These are phyloP conservation scores for Ametastegia equiseti DNA, from an alignment of 2,888 invertebrate genomes.

Conservation along the genomic window DNA sequence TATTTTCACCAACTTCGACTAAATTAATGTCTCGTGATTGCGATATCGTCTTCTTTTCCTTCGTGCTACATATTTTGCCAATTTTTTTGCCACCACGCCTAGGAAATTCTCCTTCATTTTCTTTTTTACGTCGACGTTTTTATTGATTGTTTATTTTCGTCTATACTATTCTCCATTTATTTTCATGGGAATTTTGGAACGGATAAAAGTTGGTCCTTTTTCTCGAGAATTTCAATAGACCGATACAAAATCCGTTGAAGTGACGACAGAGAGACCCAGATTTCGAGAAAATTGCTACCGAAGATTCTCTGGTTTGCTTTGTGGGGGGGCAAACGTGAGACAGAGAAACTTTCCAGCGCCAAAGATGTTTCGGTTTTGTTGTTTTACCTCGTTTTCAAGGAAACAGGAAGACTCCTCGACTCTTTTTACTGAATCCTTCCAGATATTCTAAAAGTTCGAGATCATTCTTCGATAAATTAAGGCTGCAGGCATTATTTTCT, in stretches of 20 bases:
- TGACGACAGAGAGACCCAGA: constrained; percentile 17
- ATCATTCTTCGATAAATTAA: neutral
- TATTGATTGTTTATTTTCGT: neutral
- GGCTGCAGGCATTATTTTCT: neutral
- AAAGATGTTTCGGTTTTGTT: neutral
- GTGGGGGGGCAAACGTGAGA: neutral
- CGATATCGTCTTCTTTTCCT: neutral
- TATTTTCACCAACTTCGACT: neutral
- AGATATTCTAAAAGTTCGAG: neutral
- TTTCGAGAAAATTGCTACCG: constrained; percentile 1
- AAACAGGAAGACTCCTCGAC: too few relatives aligned
- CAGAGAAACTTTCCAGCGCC: neutral
- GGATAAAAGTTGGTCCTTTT: constrained; percentile 20
- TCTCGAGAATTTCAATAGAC: constrained; percentile 26
- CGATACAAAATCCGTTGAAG: constrained; percentile 29
- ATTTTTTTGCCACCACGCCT: neutral
- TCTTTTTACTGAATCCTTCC: neutral
- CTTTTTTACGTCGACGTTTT: too few relatives aligned
- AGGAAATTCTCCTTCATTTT: too few relatives aligned
- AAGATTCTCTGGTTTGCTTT: neutral
- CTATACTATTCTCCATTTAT: neutral
- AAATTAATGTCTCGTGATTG: neutral
- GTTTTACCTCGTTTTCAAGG: neutral
- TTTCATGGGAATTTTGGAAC: neutral
- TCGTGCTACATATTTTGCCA: neutral